Conservation (phyloP, 2,888 invertebrate genomes). For the Trypoxylon attenuatum region DNA sequence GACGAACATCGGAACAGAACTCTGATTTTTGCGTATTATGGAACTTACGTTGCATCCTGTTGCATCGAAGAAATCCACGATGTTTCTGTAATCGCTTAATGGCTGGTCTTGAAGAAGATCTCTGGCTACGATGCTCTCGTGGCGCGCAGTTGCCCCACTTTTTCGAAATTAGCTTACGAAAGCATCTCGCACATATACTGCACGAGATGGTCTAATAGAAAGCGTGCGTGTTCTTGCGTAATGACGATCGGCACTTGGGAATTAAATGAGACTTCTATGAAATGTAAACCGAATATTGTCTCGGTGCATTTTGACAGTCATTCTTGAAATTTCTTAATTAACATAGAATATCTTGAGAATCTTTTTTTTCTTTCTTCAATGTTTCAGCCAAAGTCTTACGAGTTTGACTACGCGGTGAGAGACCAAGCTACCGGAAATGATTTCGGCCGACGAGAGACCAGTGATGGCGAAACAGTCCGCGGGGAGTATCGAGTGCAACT, state of each 20-base stretch:
- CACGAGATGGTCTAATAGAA: conserved; percentile 12
- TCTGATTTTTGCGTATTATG: no score
- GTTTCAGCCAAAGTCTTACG: conserved; percentile 83
- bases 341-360: no score
- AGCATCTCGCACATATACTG: conserved; percentile 1
- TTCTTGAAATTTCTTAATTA: background rate
- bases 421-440: conserved; percentile 85
- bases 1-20: no score
- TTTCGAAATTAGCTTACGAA: conserved; percentile 16
- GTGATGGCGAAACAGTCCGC: conserved; percentile 83
- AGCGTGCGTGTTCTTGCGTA: background rate
- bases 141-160: conserved; percentile 10
- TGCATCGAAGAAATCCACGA: no score
- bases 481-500: conserved; percentile 80
- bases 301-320: background rate
- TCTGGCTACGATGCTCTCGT: conserved; percentile 1
- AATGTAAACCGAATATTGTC: no score
- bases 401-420: conserved; percentile 87
- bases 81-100: background rate
- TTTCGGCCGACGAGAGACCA: conserved; percentile 82
- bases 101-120: background rate
- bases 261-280: background rate
- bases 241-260: background rate
- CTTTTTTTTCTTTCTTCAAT: no score
- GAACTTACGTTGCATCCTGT: no score